Base-by-base conservation (phyloP, 2,797 vertebrate genomes). In the Sebastes diaconus region DNA sequence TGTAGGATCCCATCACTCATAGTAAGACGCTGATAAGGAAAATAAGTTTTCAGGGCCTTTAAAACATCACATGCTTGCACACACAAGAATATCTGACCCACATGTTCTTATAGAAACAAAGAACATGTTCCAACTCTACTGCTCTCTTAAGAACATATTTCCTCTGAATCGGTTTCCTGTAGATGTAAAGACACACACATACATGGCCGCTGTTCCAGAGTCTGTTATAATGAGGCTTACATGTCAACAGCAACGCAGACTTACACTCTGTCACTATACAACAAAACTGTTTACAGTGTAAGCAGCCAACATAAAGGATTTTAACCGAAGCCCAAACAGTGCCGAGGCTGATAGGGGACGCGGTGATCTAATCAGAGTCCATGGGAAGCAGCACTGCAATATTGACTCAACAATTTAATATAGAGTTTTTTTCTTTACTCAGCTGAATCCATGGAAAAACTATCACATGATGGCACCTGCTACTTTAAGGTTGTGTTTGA, bases 251-350 rank as follows among this genome's bases (percentile, higher is more conserved):
- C 1, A 24, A 39, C 12, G 10, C 55, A 36, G 81, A 84, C 68
- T 80, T 73, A 84, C 69, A 24, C 75, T 46, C 54, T 87, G 84
- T 89, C 76, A 58, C 87, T 75, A 94, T 90, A 93, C 88, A 89
- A 18, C 25, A 22, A 8, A 79, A 83, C 74, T 93, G 90, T 89
- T 90, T 75, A 78, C 86, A 92, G 87, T 92, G 88, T 91, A 89
- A 95, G 89, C 94, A 95, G 81, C 73, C 80, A 57, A 73, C 89
- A 84, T 42, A 75, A 82, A 71, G 83, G 87, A 84, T 80, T 87
- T 74, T 39, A 68, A 77, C 55, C 79, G 24, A 52, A 92, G 84
- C 82, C 84, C 90, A 93, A 95, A 94, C 93, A 93, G 69, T 14
- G 36, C 76, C 30, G 70, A 29, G 71, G 36, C 75, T 11, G 81